Base-by-base conservation (phyloP, 2,113 vertebrate genomes). In the Macquaria australasica region DNA sequence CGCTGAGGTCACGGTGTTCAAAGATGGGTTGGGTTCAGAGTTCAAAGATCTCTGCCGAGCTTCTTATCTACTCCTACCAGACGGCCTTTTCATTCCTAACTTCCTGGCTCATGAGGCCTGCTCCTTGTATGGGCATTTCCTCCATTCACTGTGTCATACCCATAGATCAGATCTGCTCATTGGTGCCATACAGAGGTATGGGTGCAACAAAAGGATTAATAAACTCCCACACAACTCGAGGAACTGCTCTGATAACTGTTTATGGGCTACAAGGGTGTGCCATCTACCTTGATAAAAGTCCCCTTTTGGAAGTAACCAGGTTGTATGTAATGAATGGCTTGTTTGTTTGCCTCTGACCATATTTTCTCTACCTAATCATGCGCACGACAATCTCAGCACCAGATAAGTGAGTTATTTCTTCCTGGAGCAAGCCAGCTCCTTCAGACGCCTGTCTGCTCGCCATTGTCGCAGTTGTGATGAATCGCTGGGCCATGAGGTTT, bases 341-440 rank as follows among this genome's bases (percentile, higher is more conserved):
- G 85, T 91, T 91, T 90, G 87, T 91, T 90, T 83, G 72, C 73
- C 51, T 58, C 41, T 1, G 56, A 31, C 64, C 56, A 48, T 86
- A 83, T 84, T 90, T 90, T 88, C 85, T 87, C 64, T n/a, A 72
- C 63, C 56, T 85, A 88, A 88, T 91, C 91, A 87, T n/a, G 69
- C 10, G 6, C 56, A 59, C 14, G 53, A 70, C 76, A 73, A 82
- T 83, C 87, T 72, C 85, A 59, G 78, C 76, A 34, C 21, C 88
- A 86, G 83, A 91, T 92, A 84, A 93, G 86, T 84, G 83, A 94
- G 69, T 90, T 87, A 92, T 91, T 87, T 77, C 85, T 92, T 92
- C 87, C 91, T 85, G 85, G 0, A 75, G 87, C 64, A 3, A 58
- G 76, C 69, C 60, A 0, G 7, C 79, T 89, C 75, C 81, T 84